phyloP scores from a whole-genome alignment of 1,140 invertebrate genomes.

The Latrodectus geometricus region DNA sequence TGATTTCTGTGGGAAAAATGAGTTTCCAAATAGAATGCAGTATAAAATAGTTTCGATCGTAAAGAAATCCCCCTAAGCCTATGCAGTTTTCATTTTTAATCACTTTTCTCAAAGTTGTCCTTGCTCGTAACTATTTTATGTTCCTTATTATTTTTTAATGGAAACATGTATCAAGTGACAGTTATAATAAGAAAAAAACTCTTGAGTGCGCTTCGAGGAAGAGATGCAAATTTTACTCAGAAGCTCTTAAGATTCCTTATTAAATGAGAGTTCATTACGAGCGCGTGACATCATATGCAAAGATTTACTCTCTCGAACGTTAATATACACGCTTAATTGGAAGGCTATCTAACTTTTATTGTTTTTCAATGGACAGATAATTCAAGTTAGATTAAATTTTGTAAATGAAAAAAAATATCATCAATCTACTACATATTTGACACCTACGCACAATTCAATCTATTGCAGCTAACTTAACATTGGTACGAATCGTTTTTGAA shows the following conservation, averaged over 20 bases:
- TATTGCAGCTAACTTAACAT: no score
- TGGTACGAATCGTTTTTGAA: no score
- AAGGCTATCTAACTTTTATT: conserved; percentile 5
- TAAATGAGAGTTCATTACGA: conserved; percentile 48
- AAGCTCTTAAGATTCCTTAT: conserved; percentile 52
- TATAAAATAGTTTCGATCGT: not conserved
- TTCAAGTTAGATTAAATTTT: no score
- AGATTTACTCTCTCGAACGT: not conserved
- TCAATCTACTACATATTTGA: no score
- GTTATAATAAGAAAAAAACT: not conserved
- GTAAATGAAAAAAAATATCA: no score
- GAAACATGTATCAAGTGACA: not conserved
- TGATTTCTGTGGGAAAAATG: no score
- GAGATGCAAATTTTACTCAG: conserved; percentile 13
- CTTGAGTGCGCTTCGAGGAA: not conserved
- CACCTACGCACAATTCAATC: no score
- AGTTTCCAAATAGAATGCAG: no score
- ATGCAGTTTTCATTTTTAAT: no score
- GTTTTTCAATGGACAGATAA: not conserved
- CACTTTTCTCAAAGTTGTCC: no score
- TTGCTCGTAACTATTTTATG: not conserved
- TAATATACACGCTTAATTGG: conserved; percentile 12
- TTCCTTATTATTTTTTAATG: not conserved
- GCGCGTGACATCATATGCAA: conserved; percentile 35
- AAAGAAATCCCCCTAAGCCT: no score